A percentile compares a stretch with the other conserved stretches of the same genome.
phyloP scores from a whole-genome alignment of 2,888 invertebrate species.

The Chelonus formosanus region DNA sequence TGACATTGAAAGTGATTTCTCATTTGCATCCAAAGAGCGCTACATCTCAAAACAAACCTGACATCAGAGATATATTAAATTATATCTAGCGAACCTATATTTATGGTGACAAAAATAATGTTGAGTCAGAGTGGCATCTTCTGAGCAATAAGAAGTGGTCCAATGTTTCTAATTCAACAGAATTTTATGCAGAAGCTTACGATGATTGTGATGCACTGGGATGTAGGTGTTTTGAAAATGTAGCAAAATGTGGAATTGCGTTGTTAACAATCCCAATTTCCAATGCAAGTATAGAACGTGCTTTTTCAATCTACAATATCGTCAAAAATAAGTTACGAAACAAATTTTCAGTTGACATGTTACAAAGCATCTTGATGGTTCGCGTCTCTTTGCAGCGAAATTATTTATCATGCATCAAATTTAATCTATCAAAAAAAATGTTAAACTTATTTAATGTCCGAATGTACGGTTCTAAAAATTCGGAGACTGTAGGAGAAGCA shows the following conservation, averaged over 20 bases:
- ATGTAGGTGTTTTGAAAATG: constrained; percentile 37
- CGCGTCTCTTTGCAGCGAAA: constrained; percentile 16
- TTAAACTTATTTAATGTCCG: constrained; percentile 26
- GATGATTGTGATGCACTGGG: constrained; percentile 31
- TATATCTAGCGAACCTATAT: constrained; percentile 33
- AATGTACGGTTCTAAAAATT: constrained; percentile 32
- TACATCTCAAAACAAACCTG: constrained; percentile 40
- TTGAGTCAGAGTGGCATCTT: constrained; percentile 41
- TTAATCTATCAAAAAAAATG: constrained; percentile 25
- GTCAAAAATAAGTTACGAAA: constrained; percentile 37
- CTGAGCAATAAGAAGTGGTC: constrained; percentile 37
- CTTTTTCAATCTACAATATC: constrained; percentile 36
- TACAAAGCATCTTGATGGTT: constrained; percentile 29
- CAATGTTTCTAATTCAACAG: constrained; percentile 28
- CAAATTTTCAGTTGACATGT: constrained; percentile 25
- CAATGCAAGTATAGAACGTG: constrained; percentile 43
- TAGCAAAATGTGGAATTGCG: constrained; percentile 35
- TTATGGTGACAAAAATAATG: constrained; percentile 38
- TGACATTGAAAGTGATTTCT: constrained; percentile 39
- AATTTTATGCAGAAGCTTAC: constrained; percentile 35
- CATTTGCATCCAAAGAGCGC: constrained; percentile 38
- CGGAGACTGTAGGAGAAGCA: no score
- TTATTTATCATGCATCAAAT: constrained; percentile 19
- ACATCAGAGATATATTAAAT: constrained; percentile 34
- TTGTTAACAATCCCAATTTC: constrained; percentile 38